A percentile compares a stretch with the other conserved stretches of the same genome.
These are phyloP conservation scores for Hyposoter didymator DNA, from an alignment of 2,888 invertebrate species.

Conservation along the genomic window DNA sequence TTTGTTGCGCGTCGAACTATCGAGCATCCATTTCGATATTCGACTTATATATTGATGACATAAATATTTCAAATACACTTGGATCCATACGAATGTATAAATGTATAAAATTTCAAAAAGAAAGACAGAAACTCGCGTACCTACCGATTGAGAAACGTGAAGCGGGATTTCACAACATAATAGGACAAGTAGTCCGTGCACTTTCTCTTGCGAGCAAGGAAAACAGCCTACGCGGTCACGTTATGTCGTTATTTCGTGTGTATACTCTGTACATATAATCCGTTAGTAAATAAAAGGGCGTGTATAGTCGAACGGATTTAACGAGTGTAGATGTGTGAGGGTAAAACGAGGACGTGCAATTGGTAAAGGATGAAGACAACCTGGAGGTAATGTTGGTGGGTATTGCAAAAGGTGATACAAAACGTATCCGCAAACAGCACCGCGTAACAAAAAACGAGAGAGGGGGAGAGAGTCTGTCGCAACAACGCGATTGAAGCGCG, in stretches of 20 bases:
- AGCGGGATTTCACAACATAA: conserved; percentile 75
- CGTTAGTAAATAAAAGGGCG: conserved; percentile 32
- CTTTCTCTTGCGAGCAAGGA: conserved; percentile 73
- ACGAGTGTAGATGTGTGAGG: background rate
- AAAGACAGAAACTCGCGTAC: conserved; percentile 40
- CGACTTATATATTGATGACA: background rate
- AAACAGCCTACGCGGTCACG: conserved; percentile 49
- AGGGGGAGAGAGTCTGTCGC: conserved; percentile 30
- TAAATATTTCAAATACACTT: background rate
- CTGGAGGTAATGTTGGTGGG: background rate
- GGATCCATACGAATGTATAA: background rate
- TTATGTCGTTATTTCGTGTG: conserved; percentile 32
- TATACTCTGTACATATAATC: conserved; percentile 5
- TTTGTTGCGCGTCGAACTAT: background rate
- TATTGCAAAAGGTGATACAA: conserved; percentile 37
- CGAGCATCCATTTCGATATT: background rate
- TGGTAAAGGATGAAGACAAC: conserved; percentile 34
- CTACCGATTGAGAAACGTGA: conserved; percentile 63
- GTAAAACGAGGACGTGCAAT: conserved; percentile 51
- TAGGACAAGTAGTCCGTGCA: conserved; percentile 72
- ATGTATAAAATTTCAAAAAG: background rate
- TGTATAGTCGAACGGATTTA: background rate
- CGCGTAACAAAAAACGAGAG: conserved; percentile 38
- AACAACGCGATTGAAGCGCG: conserved; percentile 28
- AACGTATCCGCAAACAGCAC: conserved; percentile 42